Evolutionary conservation across 2,113 vertebrate species (phyloP).

Genomic region (Nipponia nippon): DNA sequence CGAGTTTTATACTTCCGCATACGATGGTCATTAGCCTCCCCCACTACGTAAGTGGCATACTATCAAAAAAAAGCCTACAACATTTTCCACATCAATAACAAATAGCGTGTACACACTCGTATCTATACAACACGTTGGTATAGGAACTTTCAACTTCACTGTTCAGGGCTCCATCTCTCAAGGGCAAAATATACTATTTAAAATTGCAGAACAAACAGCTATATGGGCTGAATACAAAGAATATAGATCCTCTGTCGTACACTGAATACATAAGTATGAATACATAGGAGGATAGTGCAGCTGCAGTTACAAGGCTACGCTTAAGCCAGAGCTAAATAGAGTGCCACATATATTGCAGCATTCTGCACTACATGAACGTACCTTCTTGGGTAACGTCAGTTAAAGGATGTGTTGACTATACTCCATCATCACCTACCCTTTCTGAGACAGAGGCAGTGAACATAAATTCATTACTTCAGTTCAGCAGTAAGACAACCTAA

Average conservation of each 20-base stretch:
- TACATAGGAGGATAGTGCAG: fast-evolving
- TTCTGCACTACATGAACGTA: fast-evolving
- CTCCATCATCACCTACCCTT: not conserved
- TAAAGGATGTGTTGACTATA: not conserved
- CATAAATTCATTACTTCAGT: not conserved
- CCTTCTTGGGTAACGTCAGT: fast-evolving
- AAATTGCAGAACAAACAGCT: not conserved
- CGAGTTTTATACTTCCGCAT: not conserved
- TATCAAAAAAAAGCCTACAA: no score
- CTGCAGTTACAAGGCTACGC: not conserved
- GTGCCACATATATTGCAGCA: fast-evolving
- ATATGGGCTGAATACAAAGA: not conserved
- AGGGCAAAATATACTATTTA: not conserved
- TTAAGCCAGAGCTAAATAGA: not conserved
- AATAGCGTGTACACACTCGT: fast-evolving
- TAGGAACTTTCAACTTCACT: not conserved
- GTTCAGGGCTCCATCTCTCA: not conserved
- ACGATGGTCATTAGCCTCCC: not conserved
- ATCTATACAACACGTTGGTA: not conserved
- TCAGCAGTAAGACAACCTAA: not conserved
- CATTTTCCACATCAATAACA: not conserved
- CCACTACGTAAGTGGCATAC: no score
- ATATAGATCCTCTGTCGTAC: not conserved
- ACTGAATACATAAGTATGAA: fast-evolving
- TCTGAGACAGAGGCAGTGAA: not conserved